Conservation (phyloP, 2,797 vertebrate genomes). For the Ceryle rudis region DNA sequence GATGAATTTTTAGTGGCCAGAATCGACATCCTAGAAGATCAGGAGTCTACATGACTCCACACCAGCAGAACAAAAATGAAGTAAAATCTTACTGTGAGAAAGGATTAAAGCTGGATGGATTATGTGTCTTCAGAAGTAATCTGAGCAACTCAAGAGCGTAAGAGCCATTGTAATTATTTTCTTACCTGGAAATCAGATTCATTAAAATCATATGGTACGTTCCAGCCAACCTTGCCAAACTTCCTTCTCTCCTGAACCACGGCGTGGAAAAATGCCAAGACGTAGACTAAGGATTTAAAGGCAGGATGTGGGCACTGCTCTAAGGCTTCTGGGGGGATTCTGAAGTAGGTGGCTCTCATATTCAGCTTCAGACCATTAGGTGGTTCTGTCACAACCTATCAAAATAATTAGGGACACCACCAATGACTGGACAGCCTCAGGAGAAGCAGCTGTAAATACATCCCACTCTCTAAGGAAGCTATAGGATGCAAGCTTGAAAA, state of each 20-base stretch:
- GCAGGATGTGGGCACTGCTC: slow-evolving; percentile 86
- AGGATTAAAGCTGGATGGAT: neutral
- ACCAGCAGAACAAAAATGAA: neutral
- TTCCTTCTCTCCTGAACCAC: slow-evolving; percentile 97
- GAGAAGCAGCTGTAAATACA: neutral
- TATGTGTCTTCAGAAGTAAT: neutral
- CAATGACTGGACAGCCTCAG: neutral
- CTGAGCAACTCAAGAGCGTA: neutral
- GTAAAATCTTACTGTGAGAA: neutral
- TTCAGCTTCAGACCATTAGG: slow-evolving; percentile 96
- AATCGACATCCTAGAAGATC: neutral
- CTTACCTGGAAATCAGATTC: slow-evolving; percentile 95
- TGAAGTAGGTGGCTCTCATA: slow-evolving; percentile 93
- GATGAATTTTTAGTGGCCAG: neutral
- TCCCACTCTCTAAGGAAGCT: neutral
- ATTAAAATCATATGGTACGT: slow-evolving; percentile 93
- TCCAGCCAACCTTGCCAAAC: slow-evolving; percentile 98
- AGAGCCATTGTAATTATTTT: neutral
- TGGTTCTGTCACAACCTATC: slow-evolving; percentile 94
- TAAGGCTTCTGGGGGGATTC: slow-evolving; percentile 85
- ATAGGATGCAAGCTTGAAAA: neutral
- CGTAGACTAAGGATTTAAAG: slow-evolving; percentile 90
- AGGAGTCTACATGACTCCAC: neutral
- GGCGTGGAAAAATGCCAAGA: slow-evolving; percentile 95
- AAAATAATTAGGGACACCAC: neutral